Percentiles rank a stretch among this genome's conserved stretches.
phyloP scores from a whole-genome alignment of 2,113 vertebrate genomes.

The Shinisaurus crocodilurus region DNA sequence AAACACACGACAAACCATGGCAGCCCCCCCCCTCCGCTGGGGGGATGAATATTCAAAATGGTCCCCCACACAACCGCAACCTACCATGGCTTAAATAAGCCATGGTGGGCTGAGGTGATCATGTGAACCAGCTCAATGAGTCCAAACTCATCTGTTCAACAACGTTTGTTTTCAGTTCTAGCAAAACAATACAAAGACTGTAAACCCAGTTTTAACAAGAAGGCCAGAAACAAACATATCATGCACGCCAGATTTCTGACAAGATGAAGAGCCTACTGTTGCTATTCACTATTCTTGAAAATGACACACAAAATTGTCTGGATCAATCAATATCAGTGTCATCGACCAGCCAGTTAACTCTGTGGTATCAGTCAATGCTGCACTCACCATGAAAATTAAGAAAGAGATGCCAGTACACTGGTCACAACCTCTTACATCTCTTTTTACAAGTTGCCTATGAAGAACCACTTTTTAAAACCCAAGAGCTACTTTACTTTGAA shows the following conservation, averaged over 20 bases:
- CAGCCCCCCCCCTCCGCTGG: too few species aligned
- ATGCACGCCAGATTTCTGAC: background rate
- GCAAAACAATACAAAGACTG: background rate
- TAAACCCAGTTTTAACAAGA: background rate
- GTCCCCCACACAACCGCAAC: too few species aligned
- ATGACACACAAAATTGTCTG: conserved; percentile 17
- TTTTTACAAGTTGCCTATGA: background rate
- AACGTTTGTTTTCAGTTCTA: background rate
- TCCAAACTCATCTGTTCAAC: background rate
- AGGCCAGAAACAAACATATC: background rate
- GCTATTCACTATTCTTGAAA: conserved; percentile 28
- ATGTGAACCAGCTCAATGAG: background rate
- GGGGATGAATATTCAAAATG: too few species aligned
- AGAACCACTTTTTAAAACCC: background rate
- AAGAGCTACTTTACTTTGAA: background rate
- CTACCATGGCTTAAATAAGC: too few species aligned
- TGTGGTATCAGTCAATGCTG: background rate
- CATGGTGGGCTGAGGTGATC: too few species aligned
- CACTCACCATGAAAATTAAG: conserved; percentile 38
- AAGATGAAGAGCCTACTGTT: background rate
- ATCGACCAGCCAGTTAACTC: conserved; percentile 47
- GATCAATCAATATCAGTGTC: conserved; percentile 32
- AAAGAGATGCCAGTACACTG: background rate
- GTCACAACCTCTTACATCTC: background rate
- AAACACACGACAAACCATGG: too few species aligned